Percentiles rank a stretch among this genome's conserved stretches.
These are phyloP conservation scores for Myzus persicae DNA, from an alignment of 1,140 invertebrate species.

Conservation along the genomic window DNA sequence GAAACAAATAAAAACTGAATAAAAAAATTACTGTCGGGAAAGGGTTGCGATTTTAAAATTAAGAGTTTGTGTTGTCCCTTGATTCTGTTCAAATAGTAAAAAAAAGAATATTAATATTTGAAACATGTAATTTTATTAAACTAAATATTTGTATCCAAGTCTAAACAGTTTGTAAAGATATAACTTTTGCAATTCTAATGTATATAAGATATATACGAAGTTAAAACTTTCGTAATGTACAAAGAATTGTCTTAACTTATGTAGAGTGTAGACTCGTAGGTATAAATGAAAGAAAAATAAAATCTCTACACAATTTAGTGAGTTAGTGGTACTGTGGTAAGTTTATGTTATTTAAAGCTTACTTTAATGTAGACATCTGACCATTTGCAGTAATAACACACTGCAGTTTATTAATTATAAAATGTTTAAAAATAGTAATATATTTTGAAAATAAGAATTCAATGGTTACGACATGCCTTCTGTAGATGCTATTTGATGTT, in stretches of 20 bases:
- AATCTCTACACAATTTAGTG: no score
- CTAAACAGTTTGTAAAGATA: neutral
- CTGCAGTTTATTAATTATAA: neutral
- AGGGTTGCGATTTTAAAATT: constrained; percentile 23
- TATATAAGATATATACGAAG: neutral
- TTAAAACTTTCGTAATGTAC: no score
- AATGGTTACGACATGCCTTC: neutral
- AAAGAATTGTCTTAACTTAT: no score
- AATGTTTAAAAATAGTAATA: neutral
- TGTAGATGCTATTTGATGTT: neutral
- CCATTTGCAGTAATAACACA: neutral
- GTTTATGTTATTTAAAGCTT: no score
- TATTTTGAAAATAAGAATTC: neutral
- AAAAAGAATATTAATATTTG: neutral
- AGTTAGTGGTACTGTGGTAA: no score
- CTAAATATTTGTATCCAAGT: neutral
- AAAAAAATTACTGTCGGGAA: constrained; percentile 12
- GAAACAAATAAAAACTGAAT: constrained; percentile 3
- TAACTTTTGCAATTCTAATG: neutral
- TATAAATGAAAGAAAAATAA: no score
- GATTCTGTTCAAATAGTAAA: neutral
- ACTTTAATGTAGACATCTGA: no score
- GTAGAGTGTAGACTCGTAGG: no score
- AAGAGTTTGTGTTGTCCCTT: neutral
- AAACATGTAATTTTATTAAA: no score